A percentile compares a stretch with the other conserved stretches of the same genome.
Conservation (phyloP, 2,888 invertebrate genomes). For the Brachypalpus laphriformis region DNA sequence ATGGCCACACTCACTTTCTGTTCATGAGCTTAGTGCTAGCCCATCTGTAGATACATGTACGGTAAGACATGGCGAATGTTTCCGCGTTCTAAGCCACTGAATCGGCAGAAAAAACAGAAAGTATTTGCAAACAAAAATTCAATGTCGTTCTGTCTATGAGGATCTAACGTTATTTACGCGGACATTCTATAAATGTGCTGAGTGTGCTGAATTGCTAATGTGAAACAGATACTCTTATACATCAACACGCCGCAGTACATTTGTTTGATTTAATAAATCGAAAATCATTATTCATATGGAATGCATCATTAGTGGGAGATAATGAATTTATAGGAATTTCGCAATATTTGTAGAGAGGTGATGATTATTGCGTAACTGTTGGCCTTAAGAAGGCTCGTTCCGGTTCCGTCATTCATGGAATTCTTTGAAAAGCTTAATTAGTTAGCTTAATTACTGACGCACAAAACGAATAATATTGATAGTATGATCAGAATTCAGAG, state of each 20-base stretch:
- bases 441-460: too few species aligned
- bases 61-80: background rate
- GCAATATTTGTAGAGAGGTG: background rate
- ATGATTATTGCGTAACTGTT: conserved; percentile 21
- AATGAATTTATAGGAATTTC: conserved; percentile 11
- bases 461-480: too few species aligned
- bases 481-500: too few species aligned
- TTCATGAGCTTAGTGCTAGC: background rate
- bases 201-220: background rate
- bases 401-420: conserved; percentile 3
- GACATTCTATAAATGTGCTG: background rate
- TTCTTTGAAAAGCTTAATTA: background rate
- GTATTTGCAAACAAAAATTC: conserved; percentile 3
- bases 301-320: conserved; percentile 42
- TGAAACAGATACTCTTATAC: background rate
- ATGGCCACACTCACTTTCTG: background rate
- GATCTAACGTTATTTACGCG: conserved; percentile 1
- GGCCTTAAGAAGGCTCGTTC: conserved; percentile 18
- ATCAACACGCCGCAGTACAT: background rate
- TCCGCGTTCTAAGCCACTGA: conserved; percentile 40
- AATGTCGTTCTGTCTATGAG: conserved; percentile 3
- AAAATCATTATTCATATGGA: background rate
- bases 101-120: background rate
- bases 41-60: background rate
- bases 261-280: background rate